Conservation (phyloP, 2,888 invertebrate genomes). For the Microplitis deprimator region DNA sequence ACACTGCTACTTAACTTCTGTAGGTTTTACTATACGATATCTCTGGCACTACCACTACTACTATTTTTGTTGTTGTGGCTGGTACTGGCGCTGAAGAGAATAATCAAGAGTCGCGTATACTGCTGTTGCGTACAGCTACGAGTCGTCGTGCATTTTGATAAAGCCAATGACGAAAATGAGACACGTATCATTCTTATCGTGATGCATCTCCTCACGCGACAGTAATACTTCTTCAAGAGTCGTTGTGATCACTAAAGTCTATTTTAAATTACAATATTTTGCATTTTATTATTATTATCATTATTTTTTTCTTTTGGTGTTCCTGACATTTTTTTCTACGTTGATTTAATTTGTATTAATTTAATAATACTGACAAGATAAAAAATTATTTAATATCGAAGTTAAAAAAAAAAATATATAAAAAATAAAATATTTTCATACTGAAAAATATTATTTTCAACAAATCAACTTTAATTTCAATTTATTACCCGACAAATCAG, state of each 20-base stretch:
- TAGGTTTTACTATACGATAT: constrained; percentile 4
- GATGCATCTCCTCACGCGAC: constrained; percentile 73
- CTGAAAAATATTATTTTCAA: constrained; percentile 38
- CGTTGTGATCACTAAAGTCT: constrained; percentile 42
- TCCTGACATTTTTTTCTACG: not conserved
- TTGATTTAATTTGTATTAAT: not conserved
- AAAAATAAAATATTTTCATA: constrained; percentile 14
- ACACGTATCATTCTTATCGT: constrained; percentile 68
- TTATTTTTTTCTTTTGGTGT: not conserved
- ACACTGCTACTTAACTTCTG: constrained; percentile 1
- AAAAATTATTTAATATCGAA: not conserved
- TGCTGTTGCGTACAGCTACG: constrained; percentile 22
- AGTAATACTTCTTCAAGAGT: constrained; percentile 41
- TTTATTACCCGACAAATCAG: constrained; percentile 49
- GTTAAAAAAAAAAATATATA: not conserved
- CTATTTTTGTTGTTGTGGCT: not conserved
- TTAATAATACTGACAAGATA: not conserved
- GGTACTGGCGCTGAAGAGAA: not conserved
- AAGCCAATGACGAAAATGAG: constrained; percentile 58
- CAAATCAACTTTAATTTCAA: constrained; percentile 53
- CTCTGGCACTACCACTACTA: not conserved
- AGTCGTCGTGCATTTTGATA: constrained; percentile 49
- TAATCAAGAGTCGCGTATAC: constrained; percentile 22
- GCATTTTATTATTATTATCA: not conserved
- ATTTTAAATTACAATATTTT: constrained; percentile 43